phyloP scores from a whole-genome alignment of 2,113 vertebrate species.

The Heliornis fulica region DNA sequence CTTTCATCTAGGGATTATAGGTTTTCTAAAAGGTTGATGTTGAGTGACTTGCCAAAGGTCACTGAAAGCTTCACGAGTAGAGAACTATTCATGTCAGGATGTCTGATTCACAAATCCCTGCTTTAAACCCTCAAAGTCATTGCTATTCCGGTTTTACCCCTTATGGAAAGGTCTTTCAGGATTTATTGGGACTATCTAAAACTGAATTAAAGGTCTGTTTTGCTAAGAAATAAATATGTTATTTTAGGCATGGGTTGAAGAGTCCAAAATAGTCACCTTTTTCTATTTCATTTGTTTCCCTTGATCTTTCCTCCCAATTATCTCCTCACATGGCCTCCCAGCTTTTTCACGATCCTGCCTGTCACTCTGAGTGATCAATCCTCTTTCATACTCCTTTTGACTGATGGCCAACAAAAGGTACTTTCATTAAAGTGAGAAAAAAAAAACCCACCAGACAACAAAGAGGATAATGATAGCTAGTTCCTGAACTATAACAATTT shows the following conservation, averaged over 20 bases:
- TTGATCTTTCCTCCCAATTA: conserved; percentile 21
- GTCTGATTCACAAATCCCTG: conserved; percentile 13
- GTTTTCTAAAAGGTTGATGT: conserved; percentile 8
- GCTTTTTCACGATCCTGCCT: not conserved
- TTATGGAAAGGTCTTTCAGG: not conserved
- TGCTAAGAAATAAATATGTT: conserved; percentile 23
- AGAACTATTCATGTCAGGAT: not conserved
- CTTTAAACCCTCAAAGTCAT: not conserved
- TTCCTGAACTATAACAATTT: not conserved
- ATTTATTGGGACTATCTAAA: not conserved
- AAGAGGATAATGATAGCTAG: not conserved
- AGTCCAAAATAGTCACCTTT: not conserved
- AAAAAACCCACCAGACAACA: not conserved
- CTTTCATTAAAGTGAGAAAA: not conserved
- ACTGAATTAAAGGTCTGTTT: conserved; percentile 1
- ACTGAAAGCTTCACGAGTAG: not conserved
- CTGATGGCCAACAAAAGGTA: conserved; percentile 4
- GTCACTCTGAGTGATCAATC: not conserved
- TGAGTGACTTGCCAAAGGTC: conserved; percentile 15
- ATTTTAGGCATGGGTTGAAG: not conserved
- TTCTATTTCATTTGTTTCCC: conserved; percentile 5
- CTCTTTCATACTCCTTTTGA: conserved; percentile 8
- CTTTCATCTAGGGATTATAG: conserved; percentile 27
- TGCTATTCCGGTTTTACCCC: not conserved
- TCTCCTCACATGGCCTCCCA: not conserved